A percentile compares a stretch with the other conserved stretches of the same genome.
Evolutionary conservation across 2,797 vertebrate species (phyloP).

Genomic region (Alosa sapidissima): DNA sequence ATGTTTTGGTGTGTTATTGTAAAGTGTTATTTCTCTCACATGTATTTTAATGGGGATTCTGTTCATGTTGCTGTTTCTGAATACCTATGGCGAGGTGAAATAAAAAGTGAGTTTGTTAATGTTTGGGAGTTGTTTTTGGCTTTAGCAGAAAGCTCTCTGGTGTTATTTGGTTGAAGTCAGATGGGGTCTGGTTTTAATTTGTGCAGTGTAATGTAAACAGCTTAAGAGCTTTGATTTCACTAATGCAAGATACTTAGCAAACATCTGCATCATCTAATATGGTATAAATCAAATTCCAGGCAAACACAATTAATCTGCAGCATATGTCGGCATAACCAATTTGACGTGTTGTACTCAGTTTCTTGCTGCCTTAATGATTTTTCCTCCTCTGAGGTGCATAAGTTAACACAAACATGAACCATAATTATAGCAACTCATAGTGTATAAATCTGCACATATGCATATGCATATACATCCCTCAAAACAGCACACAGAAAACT

Average conservation of each 20-base stretch:
- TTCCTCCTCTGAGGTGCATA: conserved; percentile 19
- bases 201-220: conserved; percentile 24
- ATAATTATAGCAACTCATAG: conserved; percentile 13
- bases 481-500: background rate
- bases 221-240: conserved; percentile 25
- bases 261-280: conserved; percentile 25
- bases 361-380: conserved; percentile 17
- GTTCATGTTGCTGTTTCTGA: background rate
- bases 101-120: background rate
- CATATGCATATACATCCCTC: conserved; percentile 9
- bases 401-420: conserved; percentile 18
- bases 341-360: conserved; percentile 6
- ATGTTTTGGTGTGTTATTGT: background rate
- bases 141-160: background rate
- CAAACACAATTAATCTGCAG: conserved; percentile 27
- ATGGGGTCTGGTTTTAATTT: conserved; percentile 21
- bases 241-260: conserved; percentile 22
- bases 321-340: conserved; percentile 19
- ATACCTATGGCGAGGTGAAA: background rate
- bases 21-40: background rate
- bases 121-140: background rate
- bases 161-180: background rate
- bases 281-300: conserved; percentile 21
- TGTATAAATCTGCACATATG: conserved; percentile 16
- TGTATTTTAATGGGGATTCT: background rate